Evolutionary conservation across 2,797 vertebrate species (phyloP).

Genomic region (Simalia tracyae): DNA sequence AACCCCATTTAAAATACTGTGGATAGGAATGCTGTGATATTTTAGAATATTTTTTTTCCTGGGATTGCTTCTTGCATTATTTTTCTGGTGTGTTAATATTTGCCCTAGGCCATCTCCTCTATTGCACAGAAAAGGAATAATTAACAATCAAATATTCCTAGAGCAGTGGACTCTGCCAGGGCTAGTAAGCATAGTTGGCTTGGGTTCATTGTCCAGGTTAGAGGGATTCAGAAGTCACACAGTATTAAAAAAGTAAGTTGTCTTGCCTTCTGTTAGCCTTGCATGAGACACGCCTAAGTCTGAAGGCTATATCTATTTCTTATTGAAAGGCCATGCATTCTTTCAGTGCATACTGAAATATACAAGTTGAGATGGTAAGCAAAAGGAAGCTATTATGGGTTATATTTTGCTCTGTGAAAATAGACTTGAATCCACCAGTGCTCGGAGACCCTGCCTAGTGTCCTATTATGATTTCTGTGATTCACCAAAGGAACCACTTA

Average conservation of each 20-base stretch:
- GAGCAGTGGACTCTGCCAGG: background rate
- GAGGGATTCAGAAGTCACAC: background rate
- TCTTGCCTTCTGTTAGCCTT: background rate
- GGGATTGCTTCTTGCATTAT: conserved; percentile 16
- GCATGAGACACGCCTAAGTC: background rate
- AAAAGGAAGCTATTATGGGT: background rate
- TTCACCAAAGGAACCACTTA: background rate
- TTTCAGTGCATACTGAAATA: background rate
- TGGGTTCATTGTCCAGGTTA: background rate
- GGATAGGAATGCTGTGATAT: conserved; percentile 30
- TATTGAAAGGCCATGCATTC: background rate
- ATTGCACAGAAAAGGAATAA: background rate
- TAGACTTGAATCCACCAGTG: too few relatives aligned
- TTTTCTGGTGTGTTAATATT: background rate
- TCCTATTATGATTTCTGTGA: background rate
- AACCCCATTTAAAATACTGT: conserved; percentile 34
- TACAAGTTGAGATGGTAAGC: background rate
- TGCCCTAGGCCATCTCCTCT: background rate
- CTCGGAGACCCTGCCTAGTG: background rate
- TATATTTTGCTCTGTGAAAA: background rate
- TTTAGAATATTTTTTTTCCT: conserved; percentile 9
- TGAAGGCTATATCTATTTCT: background rate
- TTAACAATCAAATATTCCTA: background rate
- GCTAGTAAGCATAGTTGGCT: background rate
- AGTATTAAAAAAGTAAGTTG: background rate